A percentile compares a stretch with the other conserved stretches of the same genome.
phyloP scores from a whole-genome alignment of 2,797 vertebrate genomes.

The Enteromius radiatus region DNA sequence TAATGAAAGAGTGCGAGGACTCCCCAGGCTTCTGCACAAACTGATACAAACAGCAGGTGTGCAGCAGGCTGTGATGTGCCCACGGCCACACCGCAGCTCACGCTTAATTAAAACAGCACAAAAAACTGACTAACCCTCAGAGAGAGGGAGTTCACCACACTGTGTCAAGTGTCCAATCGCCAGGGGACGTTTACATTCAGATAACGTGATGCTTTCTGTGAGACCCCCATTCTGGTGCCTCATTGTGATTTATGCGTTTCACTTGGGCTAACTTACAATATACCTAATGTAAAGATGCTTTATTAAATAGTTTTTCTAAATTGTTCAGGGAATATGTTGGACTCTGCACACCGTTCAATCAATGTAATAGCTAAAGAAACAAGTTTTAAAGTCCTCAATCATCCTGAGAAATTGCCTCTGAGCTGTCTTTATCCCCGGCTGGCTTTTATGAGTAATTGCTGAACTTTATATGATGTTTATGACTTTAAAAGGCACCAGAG shows the following conservation, averaged over 20 bases:
- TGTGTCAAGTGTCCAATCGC: conserved; percentile 17
- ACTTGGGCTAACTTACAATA: background rate
- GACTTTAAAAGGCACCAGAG: conserved; percentile 20
- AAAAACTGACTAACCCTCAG: conserved; percentile 42
- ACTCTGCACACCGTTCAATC: background rate
- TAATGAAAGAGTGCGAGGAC: conserved; percentile 34
- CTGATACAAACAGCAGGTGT: conserved; percentile 55
- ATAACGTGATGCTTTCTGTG: background rate
- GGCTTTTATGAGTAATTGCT: conserved; percentile 18
- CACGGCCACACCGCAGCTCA: conserved; percentile 22
- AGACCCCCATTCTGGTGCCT: background rate
- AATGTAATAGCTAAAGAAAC: conserved; percentile 9
- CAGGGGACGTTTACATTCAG: conserved; percentile 5
- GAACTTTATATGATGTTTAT: conserved; percentile 24
- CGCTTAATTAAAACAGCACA: conserved; percentile 54
- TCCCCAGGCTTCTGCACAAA: conserved; percentile 16
- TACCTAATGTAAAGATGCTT: background rate
- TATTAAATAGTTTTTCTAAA: conserved; percentile 11
- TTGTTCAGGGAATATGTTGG: background rate
- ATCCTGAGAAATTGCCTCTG: conserved; percentile 8
- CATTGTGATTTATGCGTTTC: background rate
- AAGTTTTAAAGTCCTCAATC: background rate
- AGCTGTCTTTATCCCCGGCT: background rate
- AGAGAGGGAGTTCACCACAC: conserved; percentile 4
- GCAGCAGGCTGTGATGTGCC: conserved; percentile 48